A percentile compares a stretch with the other conserved stretches of the same genome.
Conservation (phyloP, 2,797 vertebrate species). For the Avahi laniger region DNA sequence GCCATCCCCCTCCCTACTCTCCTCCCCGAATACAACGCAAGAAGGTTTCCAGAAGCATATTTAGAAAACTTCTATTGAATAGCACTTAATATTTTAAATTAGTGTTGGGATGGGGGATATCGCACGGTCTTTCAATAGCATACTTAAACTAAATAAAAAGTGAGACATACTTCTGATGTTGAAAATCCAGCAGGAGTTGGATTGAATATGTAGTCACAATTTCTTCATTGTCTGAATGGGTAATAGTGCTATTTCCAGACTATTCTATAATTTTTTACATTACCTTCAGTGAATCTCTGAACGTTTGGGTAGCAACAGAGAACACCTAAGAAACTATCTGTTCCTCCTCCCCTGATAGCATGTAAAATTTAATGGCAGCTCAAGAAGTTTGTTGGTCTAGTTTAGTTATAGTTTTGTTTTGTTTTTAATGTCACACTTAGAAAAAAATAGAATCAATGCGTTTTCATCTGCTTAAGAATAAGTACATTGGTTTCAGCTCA, state of each 20-base stretch:
- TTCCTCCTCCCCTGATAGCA: not conserved
- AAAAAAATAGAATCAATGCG: conserved; percentile 52
- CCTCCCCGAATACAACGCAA: not conserved
- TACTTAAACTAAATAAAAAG: not conserved
- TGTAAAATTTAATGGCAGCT: not conserved
- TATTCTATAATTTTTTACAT: not conserved
- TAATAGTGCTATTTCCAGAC: not conserved
- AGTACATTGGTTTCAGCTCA: conserved; percentile 52
- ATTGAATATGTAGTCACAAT: rapidly evolving
- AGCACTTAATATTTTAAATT: not conserved
- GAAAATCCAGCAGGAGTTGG: not conserved
- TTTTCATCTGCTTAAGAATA: conserved; percentile 61
- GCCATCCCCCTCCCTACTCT: not conserved
- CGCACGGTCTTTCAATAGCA: not conserved
- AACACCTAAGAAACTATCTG: not conserved
- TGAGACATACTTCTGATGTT: not conserved
- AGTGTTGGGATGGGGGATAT: not conserved
- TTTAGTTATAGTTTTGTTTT: not conserved
- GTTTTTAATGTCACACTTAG: not conserved
- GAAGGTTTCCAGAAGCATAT: not conserved
- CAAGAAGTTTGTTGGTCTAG: not conserved
- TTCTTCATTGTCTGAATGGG: not conserved
- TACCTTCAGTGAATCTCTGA: not conserved
- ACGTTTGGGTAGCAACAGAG: not conserved
- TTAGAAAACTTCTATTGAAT: not conserved